Evolutionary conservation across 2,113 vertebrate genomes (phyloP).

Genomic region (Copsychus sechellarum): DNA sequence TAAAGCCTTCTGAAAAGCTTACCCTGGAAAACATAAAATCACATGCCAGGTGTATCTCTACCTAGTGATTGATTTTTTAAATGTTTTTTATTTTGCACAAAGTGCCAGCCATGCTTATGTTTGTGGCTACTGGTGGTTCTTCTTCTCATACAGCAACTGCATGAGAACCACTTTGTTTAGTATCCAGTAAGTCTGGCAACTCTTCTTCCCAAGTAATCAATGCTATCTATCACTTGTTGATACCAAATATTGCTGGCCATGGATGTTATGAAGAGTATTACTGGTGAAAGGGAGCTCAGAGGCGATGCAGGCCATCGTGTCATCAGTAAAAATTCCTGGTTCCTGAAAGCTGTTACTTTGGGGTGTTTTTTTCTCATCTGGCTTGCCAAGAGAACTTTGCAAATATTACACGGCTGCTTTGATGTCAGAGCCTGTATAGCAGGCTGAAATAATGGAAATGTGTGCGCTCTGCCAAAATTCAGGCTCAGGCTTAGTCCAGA

Average conservation of each 20-base stretch:
- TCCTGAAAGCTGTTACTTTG: neutral
- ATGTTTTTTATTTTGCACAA: too few species aligned
- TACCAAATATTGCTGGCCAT: neutral
- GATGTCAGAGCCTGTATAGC: neutral
- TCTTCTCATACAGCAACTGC: neutral
- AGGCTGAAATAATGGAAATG: neutral
- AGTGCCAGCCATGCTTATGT: too few species aligned
- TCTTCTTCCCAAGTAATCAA: neutral
- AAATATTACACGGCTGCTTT: neutral
- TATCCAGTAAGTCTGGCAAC: neutral
- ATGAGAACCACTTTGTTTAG: neutral
- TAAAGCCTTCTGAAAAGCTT: neutral
- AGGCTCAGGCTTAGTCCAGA: neutral
- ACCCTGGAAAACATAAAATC: neutral
- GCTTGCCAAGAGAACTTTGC: neutral
- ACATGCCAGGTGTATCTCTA: neutral
- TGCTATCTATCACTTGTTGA: neutral
- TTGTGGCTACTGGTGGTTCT: neutral
- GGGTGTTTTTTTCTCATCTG: neutral
- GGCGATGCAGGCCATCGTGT: fast-evolving
- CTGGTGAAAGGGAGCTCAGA: neutral
- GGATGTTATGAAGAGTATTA: neutral
- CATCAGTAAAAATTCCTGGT: neutral
- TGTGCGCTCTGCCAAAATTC: neutral
- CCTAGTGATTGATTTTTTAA: neutral